phyloP scores from a whole-genome alignment of 2,113 vertebrate species.

The Meleagris gallopavo region DNA sequence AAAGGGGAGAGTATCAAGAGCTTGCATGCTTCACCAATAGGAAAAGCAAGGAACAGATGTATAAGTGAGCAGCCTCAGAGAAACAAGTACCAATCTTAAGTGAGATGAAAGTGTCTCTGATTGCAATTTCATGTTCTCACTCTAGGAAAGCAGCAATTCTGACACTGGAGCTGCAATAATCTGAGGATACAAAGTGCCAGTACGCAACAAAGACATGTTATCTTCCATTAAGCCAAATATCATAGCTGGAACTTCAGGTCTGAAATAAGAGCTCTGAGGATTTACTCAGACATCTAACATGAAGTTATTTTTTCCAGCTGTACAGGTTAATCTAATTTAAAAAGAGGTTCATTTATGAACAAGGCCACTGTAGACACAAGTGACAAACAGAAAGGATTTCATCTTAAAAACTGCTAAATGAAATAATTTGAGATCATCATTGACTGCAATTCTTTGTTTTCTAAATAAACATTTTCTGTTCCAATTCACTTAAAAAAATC shows the following conservation, averaged over 20 bases:
- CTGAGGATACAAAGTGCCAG: neutral
- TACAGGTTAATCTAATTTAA: neutral
- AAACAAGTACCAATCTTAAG: neutral
- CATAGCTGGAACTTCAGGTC: neutral
- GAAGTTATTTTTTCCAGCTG: neutral
- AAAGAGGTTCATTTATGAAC: neutral
- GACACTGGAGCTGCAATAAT: neutral
- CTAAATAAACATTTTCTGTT: neutral
- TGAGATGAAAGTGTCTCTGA: neutral
- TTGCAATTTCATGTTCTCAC: neutral
- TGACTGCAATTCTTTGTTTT: too few species aligned
- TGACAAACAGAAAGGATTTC: neutral
- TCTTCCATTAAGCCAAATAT: neutral
- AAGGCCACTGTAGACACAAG: neutral
- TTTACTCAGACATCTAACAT: neutral
- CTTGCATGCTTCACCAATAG: neutral
- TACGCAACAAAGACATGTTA: too few species aligned
- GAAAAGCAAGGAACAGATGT: neutral
- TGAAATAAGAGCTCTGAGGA: neutral
- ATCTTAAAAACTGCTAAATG: neutral
- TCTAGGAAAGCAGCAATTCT: neutral
- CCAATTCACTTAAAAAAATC: neutral
- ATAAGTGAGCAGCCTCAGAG: neutral
- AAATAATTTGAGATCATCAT: neutral
- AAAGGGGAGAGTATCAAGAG: neutral